phyloP scores from a whole-genome alignment of 2,113 vertebrate species.

The Lycaon pictus region DNA sequence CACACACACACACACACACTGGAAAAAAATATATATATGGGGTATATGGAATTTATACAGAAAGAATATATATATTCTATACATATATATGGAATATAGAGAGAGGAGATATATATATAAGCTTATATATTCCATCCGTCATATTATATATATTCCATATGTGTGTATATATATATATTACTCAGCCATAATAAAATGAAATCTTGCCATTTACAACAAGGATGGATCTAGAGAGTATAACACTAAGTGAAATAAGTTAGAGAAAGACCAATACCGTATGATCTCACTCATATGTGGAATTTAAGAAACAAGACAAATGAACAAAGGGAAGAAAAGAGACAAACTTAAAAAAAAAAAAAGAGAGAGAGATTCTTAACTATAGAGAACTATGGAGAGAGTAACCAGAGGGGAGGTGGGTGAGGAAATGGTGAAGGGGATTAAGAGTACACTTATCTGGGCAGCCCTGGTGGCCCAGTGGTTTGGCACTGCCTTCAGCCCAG shows the following conservation, averaged over 20 bases:
- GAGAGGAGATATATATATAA: too few species aligned
- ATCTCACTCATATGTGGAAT: not conserved
- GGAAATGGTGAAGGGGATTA: not conserved
- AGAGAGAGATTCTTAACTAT: not conserved
- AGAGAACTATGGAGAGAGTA: not conserved
- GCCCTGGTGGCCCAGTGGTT: too few species aligned
- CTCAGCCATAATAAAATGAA: not conserved
- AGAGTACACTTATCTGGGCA: not conserved
- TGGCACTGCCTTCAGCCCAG: too few species aligned
- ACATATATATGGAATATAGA: too few species aligned
- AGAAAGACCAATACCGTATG: not conserved
- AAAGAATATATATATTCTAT: too few species aligned
- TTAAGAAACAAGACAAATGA: not conserved
- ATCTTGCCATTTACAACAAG: not conserved
- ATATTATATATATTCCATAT: too few species aligned
- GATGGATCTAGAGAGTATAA: not conserved
- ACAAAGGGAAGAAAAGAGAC: not conserved
- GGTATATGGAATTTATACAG: too few species aligned
- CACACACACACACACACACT: not conserved
- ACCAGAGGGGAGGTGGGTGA: not conserved
- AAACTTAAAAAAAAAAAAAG: not conserved
- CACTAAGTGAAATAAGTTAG: not conserved
- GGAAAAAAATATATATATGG: not conserved
- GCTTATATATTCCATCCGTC: too few species aligned
- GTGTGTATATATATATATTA: not conserved